Base-by-base conservation (phyloP, 2,797 vertebrate species). In the Diceros bicornis region DNA sequence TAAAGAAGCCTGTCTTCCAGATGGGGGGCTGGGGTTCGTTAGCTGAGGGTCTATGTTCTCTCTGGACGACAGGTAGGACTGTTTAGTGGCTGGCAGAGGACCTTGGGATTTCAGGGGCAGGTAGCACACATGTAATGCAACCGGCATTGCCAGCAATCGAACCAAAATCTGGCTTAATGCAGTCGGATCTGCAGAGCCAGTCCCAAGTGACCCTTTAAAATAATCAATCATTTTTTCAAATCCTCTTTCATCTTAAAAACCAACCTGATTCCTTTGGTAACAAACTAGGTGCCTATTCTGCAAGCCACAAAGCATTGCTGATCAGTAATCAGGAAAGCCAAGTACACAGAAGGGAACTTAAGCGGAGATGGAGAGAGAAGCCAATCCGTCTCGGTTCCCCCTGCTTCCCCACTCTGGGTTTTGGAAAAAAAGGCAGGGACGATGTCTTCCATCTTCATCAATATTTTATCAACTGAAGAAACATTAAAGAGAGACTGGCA, bases 141-240 rank as follows among this genome's bases (percentile, higher is more conserved):
- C 85, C 25, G 32, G 78, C 17, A 66, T 23, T 66, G 72, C 97
- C 97, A 97, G 96, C 89, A 97, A 97, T 96, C 0, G 1, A 98
- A 98, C 94, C 95, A 96, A 97, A 98, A 91, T 97, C 96, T 97
- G 94, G 52, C 95, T 97, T 98, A 98, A 97, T 97, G 94, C 95
- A 91, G 92, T 77, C 95, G 61, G 90, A 98, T 97, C 95, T 96
- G 96, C 92, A 98, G 95, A 98, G 83, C 91, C 77, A 89, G 96
- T 98, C 97, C 97, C 96, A 98, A 98, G 97, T 93, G 97, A 97
- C 96, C 97, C 94, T 96, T 96, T 66, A 95, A 97, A 97, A 94
- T 97, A 95, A 93, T 96, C 88, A 87, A 96, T 98, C 91, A 17
- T 77, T 97, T 98, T 98, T 97, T 96, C 97, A 96, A 98, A 98